Percentiles rank a stretch among this genome's conserved stretches.
Conservation (phyloP, 2,113 vertebrate genomes). For the Bombycilla garrulus region DNA sequence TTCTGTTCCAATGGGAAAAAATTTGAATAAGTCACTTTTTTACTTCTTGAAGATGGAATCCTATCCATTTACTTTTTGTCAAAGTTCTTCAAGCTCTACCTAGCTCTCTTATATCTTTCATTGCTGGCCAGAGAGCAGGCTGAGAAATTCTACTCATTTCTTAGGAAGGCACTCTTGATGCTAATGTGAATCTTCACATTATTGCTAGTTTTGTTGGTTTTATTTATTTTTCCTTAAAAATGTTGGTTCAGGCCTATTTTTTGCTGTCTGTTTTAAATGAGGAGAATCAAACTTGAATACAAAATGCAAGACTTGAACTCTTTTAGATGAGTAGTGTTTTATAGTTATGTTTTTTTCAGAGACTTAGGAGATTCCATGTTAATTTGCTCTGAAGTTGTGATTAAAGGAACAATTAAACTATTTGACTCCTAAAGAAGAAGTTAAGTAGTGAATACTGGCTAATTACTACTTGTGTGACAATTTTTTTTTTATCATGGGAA, state of each 20-base stretch:
- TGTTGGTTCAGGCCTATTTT: not conserved
- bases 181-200: not conserved
- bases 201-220: not conserved
- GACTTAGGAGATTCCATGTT: not conserved
- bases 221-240: not conserved
- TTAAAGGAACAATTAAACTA: not conserved
- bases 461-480: not conserved
- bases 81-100: not conserved
- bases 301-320: not conserved
- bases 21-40: not conserved
- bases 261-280: not conserved
- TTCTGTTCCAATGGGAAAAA: not conserved
- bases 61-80: not conserved
- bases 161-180: not conserved
- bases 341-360: not conserved
- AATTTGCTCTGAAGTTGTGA: not conserved
- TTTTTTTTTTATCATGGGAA: not conserved
- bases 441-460: not conserved
- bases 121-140: rapidly evolving
- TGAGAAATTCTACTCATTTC: not conserved
- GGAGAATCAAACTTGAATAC: not conserved
- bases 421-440: not conserved
- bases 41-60: not conserved
- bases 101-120: not conserved
- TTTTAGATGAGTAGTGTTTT: not conserved